Conservation (phyloP, 2,888 invertebrate genomes). For the Sinelater perroti region DNA sequence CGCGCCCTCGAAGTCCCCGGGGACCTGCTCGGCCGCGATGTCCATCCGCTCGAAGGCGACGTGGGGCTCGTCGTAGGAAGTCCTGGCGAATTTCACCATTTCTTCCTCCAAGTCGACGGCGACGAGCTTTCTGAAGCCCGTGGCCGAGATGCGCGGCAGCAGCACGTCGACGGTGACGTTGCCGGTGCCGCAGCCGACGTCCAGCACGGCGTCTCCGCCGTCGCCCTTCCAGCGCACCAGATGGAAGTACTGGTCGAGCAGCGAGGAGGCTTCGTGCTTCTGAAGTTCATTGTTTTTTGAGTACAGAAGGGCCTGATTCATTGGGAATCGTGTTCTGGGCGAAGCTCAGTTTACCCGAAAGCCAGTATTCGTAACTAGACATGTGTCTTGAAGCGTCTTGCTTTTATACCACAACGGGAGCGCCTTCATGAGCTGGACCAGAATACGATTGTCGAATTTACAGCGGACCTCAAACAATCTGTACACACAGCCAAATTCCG, state of each 20-base stretch:
- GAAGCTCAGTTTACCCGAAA: constrained; percentile 24
- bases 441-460: constrained; percentile 32
- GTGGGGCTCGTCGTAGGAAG: constrained; percentile 62
- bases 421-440: constrained; percentile 37
- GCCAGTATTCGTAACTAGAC: constrained; percentile 32
- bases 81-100: constrained; percentile 75
- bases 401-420: constrained; percentile 42
- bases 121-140: constrained; percentile 63
- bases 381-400: constrained; percentile 37
- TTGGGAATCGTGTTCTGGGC: constrained; percentile 47
- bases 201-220: constrained; percentile 66
- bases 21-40: constrained; percentile 64
- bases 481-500: not conserved
- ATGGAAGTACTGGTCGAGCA: constrained; percentile 70
- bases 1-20: constrained; percentile 60
- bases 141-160: constrained; percentile 69
- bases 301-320: constrained; percentile 75
- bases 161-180: constrained; percentile 73
- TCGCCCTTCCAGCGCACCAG: constrained; percentile 62
- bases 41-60: constrained; percentile 67
- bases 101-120: constrained; percentile 76
- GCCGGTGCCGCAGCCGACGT: constrained; percentile 81
- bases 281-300: constrained; percentile 74
- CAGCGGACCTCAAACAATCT: constrained; percentile 32
- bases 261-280: constrained; percentile 69